Evolutionary conservation across 1,140 invertebrate species (phyloP).

Genomic region (silkworm (Bombyx mori)): ASM3026992v2 NC_085111.1:14217501-14218000

Average conservation of each 20-base stretch:
- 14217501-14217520: too few species aligned
- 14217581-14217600: too few species aligned
- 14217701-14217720: background rate
- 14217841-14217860: constrained; percentile 33
- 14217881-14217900: constrained; percentile 58
- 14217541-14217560: too few species aligned
- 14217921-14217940: constrained; percentile 64
- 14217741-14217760: constrained; percentile 25
- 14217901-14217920: constrained; percentile 64
- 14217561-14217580: too few species aligned
- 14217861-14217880: constrained; percentile 68
- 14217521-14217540: too few species aligned
- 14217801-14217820: constrained; percentile 2
- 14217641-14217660: too few species aligned
- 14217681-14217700: too few species aligned
- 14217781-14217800: constrained; percentile 2
- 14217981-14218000: constrained; percentile 42
- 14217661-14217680: too few species aligned
- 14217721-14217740: constrained; percentile 5
- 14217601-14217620: too few species aligned
- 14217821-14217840: background rate
- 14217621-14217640: too few species aligned
- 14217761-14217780: constrained; percentile 4
- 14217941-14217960: constrained; percentile 56
- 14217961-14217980: constrained; percentile 48